Evolutionary conservation across 2,888 invertebrate species (phyloP), one percentile per base, ranked within the genome.

Genomic region (Odontocerum albicorne): DNA sequence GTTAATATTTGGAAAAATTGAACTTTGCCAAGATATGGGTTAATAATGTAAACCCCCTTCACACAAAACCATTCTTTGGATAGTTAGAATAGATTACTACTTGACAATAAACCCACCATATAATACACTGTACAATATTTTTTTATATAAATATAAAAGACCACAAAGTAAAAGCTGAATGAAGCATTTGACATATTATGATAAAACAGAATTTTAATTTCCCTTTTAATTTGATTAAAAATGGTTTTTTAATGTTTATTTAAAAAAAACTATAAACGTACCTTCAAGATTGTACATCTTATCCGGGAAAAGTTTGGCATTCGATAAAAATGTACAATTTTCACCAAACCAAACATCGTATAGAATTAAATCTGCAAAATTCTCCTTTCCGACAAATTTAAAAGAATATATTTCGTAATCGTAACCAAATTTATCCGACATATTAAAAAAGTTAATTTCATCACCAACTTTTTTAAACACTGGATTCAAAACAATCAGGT

Each of bases 221-320:
- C n/a, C n/a, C n/a, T n/a, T n/a, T n/a, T n/a, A n/a, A n/a, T n/a
- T n/a, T n/a, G n/a, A n/a, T n/a, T n/a, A n/a, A n/a, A n/a, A n/a
- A n/a, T n/a, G n/a, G n/a, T n/a, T n/a, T n/a, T n/a, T n/a, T 8
- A 39, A 16, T 20, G 12, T 21, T 8, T 4, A 42, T 7, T 4
- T 12, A 42, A 12, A 22, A 21, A 19, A 32, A n/a, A 49, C 16
- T 2, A 27, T 3, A 6, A 27, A n/a, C 10, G 10, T 21, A 52
- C 52, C 52, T 46, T 46, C 4, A n/a, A 52, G 36, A 31, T 52
- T 15, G 16, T 20, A 13, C 45, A 52, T 46, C 27, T 52, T 52
- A 21, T 52, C 39, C 12, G 38, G 17, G 39, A 46, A 52, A 19
- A 52, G 35, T 45, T 52, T 27, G 15, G 20, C 39, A 6, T 42